Evolutionary conservation across 2,797 vertebrate species (phyloP), one percentile per base, ranked within the genome.

Genomic region (Lagocephalus sceleratus): DNA sequence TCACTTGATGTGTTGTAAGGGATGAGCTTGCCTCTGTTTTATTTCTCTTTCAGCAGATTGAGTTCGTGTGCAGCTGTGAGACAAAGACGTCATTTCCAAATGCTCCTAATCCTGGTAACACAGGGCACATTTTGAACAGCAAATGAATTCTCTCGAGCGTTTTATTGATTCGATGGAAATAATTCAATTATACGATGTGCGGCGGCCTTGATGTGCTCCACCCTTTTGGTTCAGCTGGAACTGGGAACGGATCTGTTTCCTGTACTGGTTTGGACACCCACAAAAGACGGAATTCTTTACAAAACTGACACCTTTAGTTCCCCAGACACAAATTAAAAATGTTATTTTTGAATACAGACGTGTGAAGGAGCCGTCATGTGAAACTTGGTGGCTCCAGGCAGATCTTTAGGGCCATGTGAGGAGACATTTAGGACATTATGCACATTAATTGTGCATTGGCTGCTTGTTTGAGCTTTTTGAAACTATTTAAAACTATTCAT

Each of bases 181-280:
- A 48, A 69, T 61, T 70, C 26, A 49, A 69, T 61, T 77, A 45
- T 42, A 26, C 67, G 61, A 69, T 50, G 57, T 17, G 65, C 49
- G 38, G 44, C 47, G 44, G 25, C 54, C 5, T 49, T 29, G 47
- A 48, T 50, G 40, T 26, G 55, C 66, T 68, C 61, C 68, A 68
- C 76, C 76, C 67, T 60, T 48, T 22, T 66, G 17, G 43, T 71
- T 75, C 57, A 12, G 59, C 44, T 51, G 20, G 68, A 71, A 23
- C 39, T 76, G 83, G 77, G 80, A 84, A 69, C 48, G 32, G 52
- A 76, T 69, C 56, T 48, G 53, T 75, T 87, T 90, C 87, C 84
- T 88, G 84, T 68, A 53, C 60, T 63, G 39, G 14, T 19, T 19
- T 44, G 63, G 16, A 8, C 39, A 5, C 17, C 15, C 3, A 6